Percentiles rank a stretch among this genome's conserved stretches.
These are phyloP conservation scores for Machimus atricapillus DNA, from an alignment of 2,888 invertebrate genomes.

Conservation along the genomic window DNA sequence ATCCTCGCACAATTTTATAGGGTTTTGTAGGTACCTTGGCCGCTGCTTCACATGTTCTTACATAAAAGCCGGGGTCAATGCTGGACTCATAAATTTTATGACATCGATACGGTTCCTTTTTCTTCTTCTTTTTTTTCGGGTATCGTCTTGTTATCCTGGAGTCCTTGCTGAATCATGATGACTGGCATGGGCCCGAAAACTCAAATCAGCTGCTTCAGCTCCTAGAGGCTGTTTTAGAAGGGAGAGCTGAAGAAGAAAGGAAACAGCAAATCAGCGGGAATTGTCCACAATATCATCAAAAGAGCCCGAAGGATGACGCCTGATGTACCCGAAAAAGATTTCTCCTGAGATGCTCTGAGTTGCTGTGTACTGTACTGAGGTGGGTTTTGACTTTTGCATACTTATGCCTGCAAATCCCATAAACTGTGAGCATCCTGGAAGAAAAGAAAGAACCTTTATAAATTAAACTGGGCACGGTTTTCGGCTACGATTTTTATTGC, in stretches of 20 bases:
- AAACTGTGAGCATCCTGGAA: slow-evolving; percentile 12
- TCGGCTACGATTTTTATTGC: slow-evolving; percentile 9
- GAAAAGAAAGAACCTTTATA: slow-evolving; percentile 7
- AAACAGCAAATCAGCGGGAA: slow-evolving; percentile 39
- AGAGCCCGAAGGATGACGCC: not conserved
- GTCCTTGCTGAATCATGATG: slow-evolving; percentile 41
- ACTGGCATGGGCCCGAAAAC: not conserved
- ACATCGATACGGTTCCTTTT: slow-evolving; percentile 24
- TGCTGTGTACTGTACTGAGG: not conserved
- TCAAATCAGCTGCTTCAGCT: slow-evolving; percentile 30
- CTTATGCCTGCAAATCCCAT: not conserved
- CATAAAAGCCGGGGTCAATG: slow-evolving; percentile 36
- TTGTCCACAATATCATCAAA: slow-evolving; percentile 7
- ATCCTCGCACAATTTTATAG: not conserved
- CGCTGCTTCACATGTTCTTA: not conserved
- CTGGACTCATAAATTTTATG: slow-evolving; percentile 40
- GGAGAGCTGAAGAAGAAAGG: not conserved
- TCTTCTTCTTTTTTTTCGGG: not conserved
- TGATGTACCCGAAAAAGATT: not conserved
- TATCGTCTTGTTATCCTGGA: slow-evolving; percentile 6
- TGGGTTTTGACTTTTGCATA: not conserved
- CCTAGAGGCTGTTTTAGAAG: not conserved
- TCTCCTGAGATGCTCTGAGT: not conserved
- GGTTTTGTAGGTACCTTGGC: not conserved
- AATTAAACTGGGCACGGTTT: not conserved